Base-by-base conservation (phyloP, 2,888 invertebrate species). In the Strigamia transsilvanica region DNA sequence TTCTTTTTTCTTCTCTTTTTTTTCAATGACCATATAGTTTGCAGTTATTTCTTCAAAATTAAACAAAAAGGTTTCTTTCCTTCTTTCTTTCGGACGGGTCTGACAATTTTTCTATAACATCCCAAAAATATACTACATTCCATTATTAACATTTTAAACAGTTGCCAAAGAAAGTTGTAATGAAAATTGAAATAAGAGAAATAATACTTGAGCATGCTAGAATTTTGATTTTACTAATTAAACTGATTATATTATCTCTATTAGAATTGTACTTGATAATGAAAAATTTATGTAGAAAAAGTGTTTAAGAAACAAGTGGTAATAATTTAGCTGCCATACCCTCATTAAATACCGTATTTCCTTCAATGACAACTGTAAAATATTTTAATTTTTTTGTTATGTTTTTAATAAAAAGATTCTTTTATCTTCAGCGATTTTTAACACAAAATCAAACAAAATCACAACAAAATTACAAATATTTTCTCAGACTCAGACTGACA, bases 391-490 rank as follows among this genome's bases (percentile, higher is more conserved):
- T 46, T 46, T 15, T 46, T 6, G 12, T 13, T 5, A 15, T 46
- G 15, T 15, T 27, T 46, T 46, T 46, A 46, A 46, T 34, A 34
- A 34, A 34, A 34, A 34, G 34, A 34, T 34, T 3, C 7, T 34
- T 34, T 34, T 34, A 5, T 34, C 7, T 34, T 34, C n/a, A n/a
- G n/a, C n/a, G n/a, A n/a, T 34, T 34, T 34, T 34, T 34, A 38
- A 9, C 38, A 9, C 38, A 46, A 46, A n/a, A 46, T 46, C 15
- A n/a, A 46, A 46, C 46, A 56, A 56, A 21, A 56, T 9, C 56
- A 56, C 56, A 56, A 56, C 56, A 56, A 56, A 56, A 56, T 56
- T 56, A 56, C 56, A 56, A 56, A 56, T 56, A 56, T 56, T 12
- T 46, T 56, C 56, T 56, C 56, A 56, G 56, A 56, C 56, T 56